Base-by-base conservation (phyloP, 2,888 invertebrate species). In the Epirrhoe alternata region DNA sequence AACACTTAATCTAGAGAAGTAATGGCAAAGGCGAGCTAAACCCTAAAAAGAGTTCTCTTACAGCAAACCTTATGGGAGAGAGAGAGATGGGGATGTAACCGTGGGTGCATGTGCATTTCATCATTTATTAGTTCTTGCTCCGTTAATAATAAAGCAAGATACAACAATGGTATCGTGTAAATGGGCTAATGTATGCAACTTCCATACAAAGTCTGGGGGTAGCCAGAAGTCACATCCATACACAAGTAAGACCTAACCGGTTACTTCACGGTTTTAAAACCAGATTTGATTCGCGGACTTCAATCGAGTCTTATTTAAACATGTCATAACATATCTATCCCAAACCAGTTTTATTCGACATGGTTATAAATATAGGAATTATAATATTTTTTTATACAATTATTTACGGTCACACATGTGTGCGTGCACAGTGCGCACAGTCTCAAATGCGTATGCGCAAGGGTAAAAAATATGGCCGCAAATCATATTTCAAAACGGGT, bases 401-500 rank as follows among this genome's bases (percentile, higher is more conserved):
- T 86, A 83, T 87, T 78, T 82, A 86, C 83, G 86, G 77, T 81
- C 76, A 74, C 75, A 51, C 55, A 56, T 66, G 56, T 66, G 70
- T 73, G 74, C 58, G 69, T 66, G 65, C 62, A 57, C 55, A 56
- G 69, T 66, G 65, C 62, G 52, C 55, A 56, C 55, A 55, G 47
- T 59, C 35, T 64, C 10, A 31, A 35, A 66, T 74, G 79, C 78
- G 85, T 80, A 76, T 73, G 74, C 73, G 83, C 83, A 83, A 80
- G 78, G 74, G 70, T 65, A 73, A 75, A 78, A 83, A 92, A 89
- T 82, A 92, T 93, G 93, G 92, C 93, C 82, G 86, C 87, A 85
- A 92, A 92, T 93, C 91, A 93, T 90, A 89, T 90, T 92, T 88
- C 87, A 88, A 90, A 92, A 89, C 86, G 91, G 90, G 90, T 90